phyloP scores from a whole-genome alignment of 2,797 vertebrate genomes.

The Alcedo atthis region DNA sequence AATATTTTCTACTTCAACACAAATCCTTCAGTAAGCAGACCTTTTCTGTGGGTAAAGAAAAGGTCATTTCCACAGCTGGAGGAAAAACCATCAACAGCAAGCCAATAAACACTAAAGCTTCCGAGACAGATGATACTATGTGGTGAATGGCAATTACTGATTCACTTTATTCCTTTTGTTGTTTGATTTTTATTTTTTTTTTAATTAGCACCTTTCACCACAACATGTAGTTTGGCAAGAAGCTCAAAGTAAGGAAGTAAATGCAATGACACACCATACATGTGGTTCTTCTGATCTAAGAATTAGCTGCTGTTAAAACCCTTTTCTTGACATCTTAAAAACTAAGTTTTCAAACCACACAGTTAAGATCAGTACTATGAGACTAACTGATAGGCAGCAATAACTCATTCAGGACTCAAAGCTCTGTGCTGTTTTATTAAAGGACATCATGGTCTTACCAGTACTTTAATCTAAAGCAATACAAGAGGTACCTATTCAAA shows the following conservation, averaged over 20 bases:
- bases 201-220: conserved; percentile 21
- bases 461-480: not conserved
- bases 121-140: not conserved
- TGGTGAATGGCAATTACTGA: conserved; percentile 13
- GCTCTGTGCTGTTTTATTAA: not conserved
- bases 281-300: not conserved
- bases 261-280: not conserved
- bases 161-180: not conserved
- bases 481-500: not conserved
- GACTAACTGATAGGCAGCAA: not conserved
- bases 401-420: not conserved
- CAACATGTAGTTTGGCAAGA: conserved; percentile 26
- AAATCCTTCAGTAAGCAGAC: conserved; percentile 26
- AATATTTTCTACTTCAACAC: conserved; percentile 37
- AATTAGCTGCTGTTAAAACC: conserved; percentile 1
- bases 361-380: not conserved
- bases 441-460: not conserved
- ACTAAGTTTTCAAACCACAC: not conserved
- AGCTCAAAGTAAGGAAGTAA: conserved; percentile 25
- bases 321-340: not conserved
- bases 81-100: conserved; percentile 28
- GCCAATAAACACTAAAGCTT: not conserved
- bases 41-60: not conserved
- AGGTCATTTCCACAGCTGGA: conserved; percentile 32
- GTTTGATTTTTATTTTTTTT: not conserved